Base-by-base conservation (phyloP, 2,888 invertebrate genomes). In the Altica lythri region DNA sequence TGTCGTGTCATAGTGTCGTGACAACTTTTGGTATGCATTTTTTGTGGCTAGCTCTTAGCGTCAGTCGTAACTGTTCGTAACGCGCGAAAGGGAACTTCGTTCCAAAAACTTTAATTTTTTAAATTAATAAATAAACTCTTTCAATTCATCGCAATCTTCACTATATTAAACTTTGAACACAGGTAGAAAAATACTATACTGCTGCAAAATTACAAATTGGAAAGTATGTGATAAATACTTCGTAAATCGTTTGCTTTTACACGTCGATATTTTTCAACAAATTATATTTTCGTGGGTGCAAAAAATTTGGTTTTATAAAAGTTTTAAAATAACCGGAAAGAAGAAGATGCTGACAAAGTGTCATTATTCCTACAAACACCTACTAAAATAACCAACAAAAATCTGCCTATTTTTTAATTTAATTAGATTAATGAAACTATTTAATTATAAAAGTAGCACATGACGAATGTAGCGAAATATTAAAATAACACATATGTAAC, bases 401-500 rank as follows among this genome's bases (percentile, higher is more conserved):
- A n/a, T n/a, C n/a, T n/a, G n/a, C n/a, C n/a, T n/a, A n/a, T n/a
- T n/a, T n/a, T n/a, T n/a, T n/a, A n/a, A n/a, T n/a, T n/a, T n/a
- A n/a, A n/a, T n/a, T n/a, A n/a, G n/a, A n/a, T n/a, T n/a, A n/a
- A n/a, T n/a, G n/a, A n/a, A n/a, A n/a, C n/a, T n/a, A n/a, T n/a
- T n/a, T n/a, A n/a, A n/a, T n/a, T n/a, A n/a, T n/a, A n/a, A n/a
- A n/a, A n/a, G n/a, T n/a, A n/a, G n/a, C n/a, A n/a, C n/a, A n/a
- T n/a, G n/a, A n/a, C n/a, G n/a, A n/a, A n/a, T n/a, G n/a, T n/a
- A n/a, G n/a, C n/a, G n/a, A n/a, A n/a, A n/a, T n/a, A n/a, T n/a
- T n/a, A n/a, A 40, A 40, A 40, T 40, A 40, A 40, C 22, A 12
- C 25, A 40, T n/a, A n/a, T 40, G 40, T 14, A 22, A 22, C 25